These are phyloP conservation scores for Hirtodrosophila histrioides DNA, from an alignment of 2,888 invertebrate species.

Conservation along the genomic window DNA sequence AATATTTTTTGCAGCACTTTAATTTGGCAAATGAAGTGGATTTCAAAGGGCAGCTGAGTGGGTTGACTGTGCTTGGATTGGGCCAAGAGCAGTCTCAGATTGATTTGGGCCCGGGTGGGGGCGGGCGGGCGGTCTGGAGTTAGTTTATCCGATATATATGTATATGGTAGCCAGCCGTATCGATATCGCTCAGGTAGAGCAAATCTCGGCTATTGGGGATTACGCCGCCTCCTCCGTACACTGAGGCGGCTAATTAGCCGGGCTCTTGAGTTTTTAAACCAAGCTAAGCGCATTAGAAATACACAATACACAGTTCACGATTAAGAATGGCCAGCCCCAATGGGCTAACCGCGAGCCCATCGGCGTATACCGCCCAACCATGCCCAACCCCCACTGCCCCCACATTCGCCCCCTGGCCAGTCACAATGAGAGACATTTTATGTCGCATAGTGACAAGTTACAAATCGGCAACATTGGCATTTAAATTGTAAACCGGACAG, in stretches of 20 bases:
- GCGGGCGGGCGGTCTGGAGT: too few species aligned
- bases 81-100: not conserved
- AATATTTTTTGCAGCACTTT: slow-evolving; percentile 67
- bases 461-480: slow-evolving; percentile 77
- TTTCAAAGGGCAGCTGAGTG: slow-evolving; percentile 29
- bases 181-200: slow-evolving; percentile 36
- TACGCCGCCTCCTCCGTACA: slow-evolving; percentile 38
- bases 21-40: slow-evolving; percentile 73
- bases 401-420: not conserved
- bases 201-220: slow-evolving; percentile 76
- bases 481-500: slow-evolving; percentile 72
- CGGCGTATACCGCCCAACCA: not conserved
- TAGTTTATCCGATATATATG: slow-evolving; percentile 14
- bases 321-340: slow-evolving; percentile 26
- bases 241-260: slow-evolving; percentile 54
- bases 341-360: slow-evolving; percentile 68
- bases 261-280: slow-evolving; percentile 46
- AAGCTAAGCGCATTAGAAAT: slow-evolving; percentile 69
- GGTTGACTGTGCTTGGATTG: slow-evolving; percentile 22
- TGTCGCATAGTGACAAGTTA: slow-evolving; percentile 63
- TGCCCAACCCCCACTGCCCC: too few species aligned
- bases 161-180: not conserved
- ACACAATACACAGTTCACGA: slow-evolving; percentile 26
- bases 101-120: slow-evolving; percentile 7
- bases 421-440: not conserved